These are phyloP conservation scores for Dendrocincla fuliginosa DNA, from an alignment of 2,797 vertebrate species.

Conservation along the genomic window DNA sequence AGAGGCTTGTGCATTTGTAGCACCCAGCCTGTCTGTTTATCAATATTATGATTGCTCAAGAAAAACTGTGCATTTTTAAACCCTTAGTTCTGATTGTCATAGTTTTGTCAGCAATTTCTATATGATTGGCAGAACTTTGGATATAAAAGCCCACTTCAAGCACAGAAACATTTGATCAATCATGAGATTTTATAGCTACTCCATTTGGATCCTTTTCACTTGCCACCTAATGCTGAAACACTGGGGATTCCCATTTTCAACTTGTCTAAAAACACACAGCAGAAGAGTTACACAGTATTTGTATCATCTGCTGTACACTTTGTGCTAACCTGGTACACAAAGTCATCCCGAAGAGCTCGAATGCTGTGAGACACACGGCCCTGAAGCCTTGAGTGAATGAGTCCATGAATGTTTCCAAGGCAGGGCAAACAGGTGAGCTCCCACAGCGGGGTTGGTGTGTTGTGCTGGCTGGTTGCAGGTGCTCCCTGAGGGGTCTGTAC, in stretches of 20 bases:
- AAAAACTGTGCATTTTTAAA: neutral
- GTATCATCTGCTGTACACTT: neutral
- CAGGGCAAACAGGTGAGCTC: neutral
- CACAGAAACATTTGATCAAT: neutral
- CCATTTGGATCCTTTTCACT: neutral
- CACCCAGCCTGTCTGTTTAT: constrained; percentile 22
- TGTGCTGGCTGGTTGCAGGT: neutral
- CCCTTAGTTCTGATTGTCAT: neutral
- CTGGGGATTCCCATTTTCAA: neutral
- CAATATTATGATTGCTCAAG: neutral
- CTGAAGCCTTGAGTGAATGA: neutral
- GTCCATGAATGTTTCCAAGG: neutral
- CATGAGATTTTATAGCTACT: neutral
- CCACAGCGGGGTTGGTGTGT: rapidly evolving
- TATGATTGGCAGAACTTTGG: constrained; percentile 46
- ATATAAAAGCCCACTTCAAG: neutral
- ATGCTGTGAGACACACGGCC: neutral
- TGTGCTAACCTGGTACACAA: neutral
- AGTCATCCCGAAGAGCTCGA: rapidly evolving
- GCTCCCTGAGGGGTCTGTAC: neutral
- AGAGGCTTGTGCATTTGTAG: neutral
- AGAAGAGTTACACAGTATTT: neutral
- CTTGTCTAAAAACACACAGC: neutral
- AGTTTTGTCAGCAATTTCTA: constrained; percentile 31
- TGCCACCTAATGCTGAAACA: neutral